Evolutionary conservation across 2,888 invertebrate species (phyloP).

Genomic region (Pseudococcus longispinus): DNA sequence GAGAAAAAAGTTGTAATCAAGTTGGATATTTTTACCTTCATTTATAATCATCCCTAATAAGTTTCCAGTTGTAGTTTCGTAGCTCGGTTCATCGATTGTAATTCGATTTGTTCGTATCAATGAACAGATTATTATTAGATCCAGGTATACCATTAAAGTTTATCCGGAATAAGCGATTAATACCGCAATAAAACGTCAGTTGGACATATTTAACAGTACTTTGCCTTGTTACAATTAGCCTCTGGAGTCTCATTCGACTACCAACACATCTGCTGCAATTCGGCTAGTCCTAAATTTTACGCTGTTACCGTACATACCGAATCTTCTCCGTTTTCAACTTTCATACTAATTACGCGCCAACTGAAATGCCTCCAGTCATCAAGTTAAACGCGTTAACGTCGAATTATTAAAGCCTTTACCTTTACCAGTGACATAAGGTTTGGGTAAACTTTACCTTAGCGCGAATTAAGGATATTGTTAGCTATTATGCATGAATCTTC

Average conservation of each 20-base stretch:
- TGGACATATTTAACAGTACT: conserved; percentile 48
- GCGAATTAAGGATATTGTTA: conserved; percentile 39
- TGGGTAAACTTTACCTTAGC: conserved; percentile 25
- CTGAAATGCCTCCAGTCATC: conserved; percentile 54
- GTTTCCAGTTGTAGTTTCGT: neutral
- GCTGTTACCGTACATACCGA: neutral
- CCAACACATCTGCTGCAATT: conserved; percentile 52
- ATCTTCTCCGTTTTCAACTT: neutral
- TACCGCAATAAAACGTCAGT: conserved; percentile 50
- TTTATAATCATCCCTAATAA: neutral
- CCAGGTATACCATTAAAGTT: conserved; percentile 18
- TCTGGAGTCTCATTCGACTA: conserved; percentile 55
- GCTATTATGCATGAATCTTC: conserved; percentile 31
- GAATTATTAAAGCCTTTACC: conserved; percentile 53
- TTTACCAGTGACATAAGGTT: conserved; percentile 34
- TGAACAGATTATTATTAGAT: conserved; percentile 33
- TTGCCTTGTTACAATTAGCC: conserved; percentile 45
- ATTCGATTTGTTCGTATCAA: neutral
- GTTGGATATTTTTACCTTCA: neutral
- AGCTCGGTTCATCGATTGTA: neutral
- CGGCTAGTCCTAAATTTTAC: conserved; percentile 27
- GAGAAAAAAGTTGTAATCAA: neutral
- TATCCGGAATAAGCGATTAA: conserved; percentile 50
- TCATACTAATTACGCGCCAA: conserved; percentile 12
- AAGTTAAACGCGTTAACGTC: conserved; percentile 55